Evolutionary conservation across 2,113 vertebrate genomes (phyloP), one percentile per base, ranked within the genome.

Genomic region (Ameiurus melas): DNA sequence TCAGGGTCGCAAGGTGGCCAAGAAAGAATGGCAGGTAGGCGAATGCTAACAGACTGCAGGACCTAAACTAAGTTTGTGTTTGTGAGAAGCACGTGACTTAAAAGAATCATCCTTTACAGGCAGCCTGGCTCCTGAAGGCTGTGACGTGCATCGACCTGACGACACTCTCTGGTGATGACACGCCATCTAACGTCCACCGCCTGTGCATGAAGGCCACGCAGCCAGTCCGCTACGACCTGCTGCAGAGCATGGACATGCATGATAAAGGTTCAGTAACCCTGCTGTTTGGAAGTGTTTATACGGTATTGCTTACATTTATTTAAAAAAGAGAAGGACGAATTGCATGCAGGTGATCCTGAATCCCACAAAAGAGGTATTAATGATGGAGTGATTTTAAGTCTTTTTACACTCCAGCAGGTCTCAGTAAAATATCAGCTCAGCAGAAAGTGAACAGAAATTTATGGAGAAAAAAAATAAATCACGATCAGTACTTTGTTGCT

Each of bases 141-240:
- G 95, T 97, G 75, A 97, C 97, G 1, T 98, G 96, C 82, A 98
- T 99, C 1, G 98, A 99, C 92, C 96, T 99, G 89, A 99, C 98
- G 2, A 97, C 98, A 0, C 96, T 99, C 51, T 95, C 97, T 0
- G 98, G 98, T 0, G 98, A 99, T 20, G 98, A 99, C 70, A 97
- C 98, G 0, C 92, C 96, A 3, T 97, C 97, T 78, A 99, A 98
- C 1, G 91, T 99, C 83, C 96, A 96, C 14, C 96, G 98, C 12
- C 94, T 99, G 82, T 99, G 98, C 84, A 94, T 96, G 88, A 99
- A 99, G 93, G 98, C 98, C 86, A 95, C 95, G 43, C 97, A 96
- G 91, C 98, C 98, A 0, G 93, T 99, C 88, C 93, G 96, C 77
- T 87, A 92, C 0, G 97, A 99, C 90, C 95, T 98, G 79, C 95